Evolutionary conservation across 1,140 invertebrate species (phyloP), one percentile per base, ranked within the genome.

Genomic region (Bombus superbus): DNA sequence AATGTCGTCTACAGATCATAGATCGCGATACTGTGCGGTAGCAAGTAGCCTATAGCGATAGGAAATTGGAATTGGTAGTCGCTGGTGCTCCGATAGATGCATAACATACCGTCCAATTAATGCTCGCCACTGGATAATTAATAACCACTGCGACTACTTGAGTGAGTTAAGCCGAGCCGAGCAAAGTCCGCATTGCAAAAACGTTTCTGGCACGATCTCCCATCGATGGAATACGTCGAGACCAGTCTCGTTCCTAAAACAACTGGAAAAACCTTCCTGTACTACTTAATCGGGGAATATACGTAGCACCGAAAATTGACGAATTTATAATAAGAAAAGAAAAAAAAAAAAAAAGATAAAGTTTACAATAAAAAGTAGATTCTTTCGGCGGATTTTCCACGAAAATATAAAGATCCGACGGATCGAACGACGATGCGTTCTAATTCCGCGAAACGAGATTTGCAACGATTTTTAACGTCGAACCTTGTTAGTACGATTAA

Each of bases 131-230:
- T 42, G 75, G 75, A 81, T 88, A 86, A 88, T 90, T 90, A 90
- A 90, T 90, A 90, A 90, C 75, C 82, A 90, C 90, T 88, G 62
- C 40, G 86, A 84, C 66, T 90, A 88, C 72, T 90, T 90, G 32
- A 90, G 76, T 81, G 89, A 90, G 89, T 90, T 90, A 81, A 88
- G 57, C 64, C 62, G 59, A 75, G 68, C 68, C 69, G 79, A 66
- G 72, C 88, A 28, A 86, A 83, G 81, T 81, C 74, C 83, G 64
- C 32, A 35, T 47, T 57, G 72, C 57, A 62, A 59, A 44, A 42
- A 32, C 53, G 64, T 75, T 89, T 77, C 42, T 68, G 47, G n/a
- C 72, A 82, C 81, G 73, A 89, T 69, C 77, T 73, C 10, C 35
- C 15, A 18, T 75, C 32, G 62, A 79, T 53, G n/a, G 53, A 74